phyloP scores from a whole-genome alignment of 2,797 vertebrate genomes.

The Parauchenoglanis ngamensis region DNA sequence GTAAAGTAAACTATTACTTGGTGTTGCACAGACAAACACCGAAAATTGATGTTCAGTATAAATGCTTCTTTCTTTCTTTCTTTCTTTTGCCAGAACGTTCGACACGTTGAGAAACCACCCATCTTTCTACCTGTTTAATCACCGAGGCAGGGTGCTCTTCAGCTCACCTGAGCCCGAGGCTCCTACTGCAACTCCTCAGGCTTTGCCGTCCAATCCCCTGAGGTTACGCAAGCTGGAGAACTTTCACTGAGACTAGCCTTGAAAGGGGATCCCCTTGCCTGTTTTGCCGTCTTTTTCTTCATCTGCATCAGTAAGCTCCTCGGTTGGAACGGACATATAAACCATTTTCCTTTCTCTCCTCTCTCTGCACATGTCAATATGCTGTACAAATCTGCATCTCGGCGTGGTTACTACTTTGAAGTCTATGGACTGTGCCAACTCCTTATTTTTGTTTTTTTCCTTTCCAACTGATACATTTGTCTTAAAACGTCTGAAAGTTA shows the following conservation, averaged over 20 bases:
- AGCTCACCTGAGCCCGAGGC: conserved; percentile 81
- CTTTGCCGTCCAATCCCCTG: conserved; percentile 83
- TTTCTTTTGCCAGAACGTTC: conserved; percentile 83
- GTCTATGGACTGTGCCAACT: conserved; percentile 77
- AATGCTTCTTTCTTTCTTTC: not conserved
- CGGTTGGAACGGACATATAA: conserved; percentile 72
- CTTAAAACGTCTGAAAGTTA: conserved; percentile 66
- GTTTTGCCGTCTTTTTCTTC: conserved; percentile 61
- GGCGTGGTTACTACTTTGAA: conserved; percentile 65
- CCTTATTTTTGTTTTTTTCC: conserved; percentile 33
- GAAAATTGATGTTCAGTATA: not conserved
- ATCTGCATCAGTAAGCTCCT: conserved; percentile 76
- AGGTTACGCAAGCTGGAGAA: conserved; percentile 94
- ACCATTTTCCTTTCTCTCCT: conserved; percentile 76
- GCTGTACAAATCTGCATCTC: conserved; percentile 71
- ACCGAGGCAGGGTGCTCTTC: conserved; percentile 91
- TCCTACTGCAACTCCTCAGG: conserved; percentile 79
- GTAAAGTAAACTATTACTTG: conserved; percentile 46
- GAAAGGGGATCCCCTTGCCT: conserved; percentile 54
- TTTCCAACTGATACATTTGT: conserved; percentile 69
- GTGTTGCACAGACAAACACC: not conserved
- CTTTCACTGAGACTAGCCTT: conserved; percentile 87
- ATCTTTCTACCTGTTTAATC: conserved; percentile 98
- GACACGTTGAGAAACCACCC: conserved; percentile 98
- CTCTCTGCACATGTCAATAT: conserved; percentile 77